A percentile compares a stretch with the other conserved stretches of the same genome.
Evolutionary conservation across 2,888 invertebrate genomes (phyloP).

Genomic region (Hydroisotoma schaefferi): DNA sequence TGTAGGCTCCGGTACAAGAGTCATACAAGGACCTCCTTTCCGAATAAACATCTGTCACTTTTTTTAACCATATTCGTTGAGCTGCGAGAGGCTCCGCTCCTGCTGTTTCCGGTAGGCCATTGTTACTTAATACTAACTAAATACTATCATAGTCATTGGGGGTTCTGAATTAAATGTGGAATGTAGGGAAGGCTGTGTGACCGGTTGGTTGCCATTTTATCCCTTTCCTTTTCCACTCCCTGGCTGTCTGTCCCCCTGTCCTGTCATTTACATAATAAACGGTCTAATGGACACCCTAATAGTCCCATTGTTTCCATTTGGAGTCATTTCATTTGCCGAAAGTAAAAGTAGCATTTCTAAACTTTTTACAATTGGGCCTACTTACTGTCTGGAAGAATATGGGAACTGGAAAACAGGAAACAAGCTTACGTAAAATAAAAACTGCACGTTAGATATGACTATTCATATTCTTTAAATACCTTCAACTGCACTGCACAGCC

Average conservation of each 20-base stretch:
- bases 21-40: conserved; percentile 21
- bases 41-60: conserved; percentile 31
- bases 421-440: neutral
- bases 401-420: neutral
- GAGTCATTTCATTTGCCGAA: neutral
- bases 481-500: too few species aligned
- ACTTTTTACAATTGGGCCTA: too few species aligned
- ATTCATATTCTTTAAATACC: too few species aligned
- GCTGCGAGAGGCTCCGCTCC: conserved; percentile 28
- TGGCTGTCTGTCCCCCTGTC: neutral
- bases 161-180: too few species aligned
- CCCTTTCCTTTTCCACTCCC: too few species aligned
- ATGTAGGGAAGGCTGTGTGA: neutral
- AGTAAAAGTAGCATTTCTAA: neutral
- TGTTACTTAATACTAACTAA: conserved; percentile 11
- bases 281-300: neutral
- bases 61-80: conserved; percentile 13
- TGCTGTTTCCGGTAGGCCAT: conserved; percentile 34
- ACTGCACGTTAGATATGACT: too few species aligned
- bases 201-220: conserved; percentile 9
- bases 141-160: too few species aligned
- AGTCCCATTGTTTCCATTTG: neutral
- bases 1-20: conserved; percentile 7
- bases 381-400: too few species aligned
- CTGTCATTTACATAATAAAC: conserved; percentile 2